These are phyloP conservation scores for Ashinkailepas kermadecensis DNA, from an alignment of 2,888 invertebrate genomes.

Conservation along the genomic window DNA sequence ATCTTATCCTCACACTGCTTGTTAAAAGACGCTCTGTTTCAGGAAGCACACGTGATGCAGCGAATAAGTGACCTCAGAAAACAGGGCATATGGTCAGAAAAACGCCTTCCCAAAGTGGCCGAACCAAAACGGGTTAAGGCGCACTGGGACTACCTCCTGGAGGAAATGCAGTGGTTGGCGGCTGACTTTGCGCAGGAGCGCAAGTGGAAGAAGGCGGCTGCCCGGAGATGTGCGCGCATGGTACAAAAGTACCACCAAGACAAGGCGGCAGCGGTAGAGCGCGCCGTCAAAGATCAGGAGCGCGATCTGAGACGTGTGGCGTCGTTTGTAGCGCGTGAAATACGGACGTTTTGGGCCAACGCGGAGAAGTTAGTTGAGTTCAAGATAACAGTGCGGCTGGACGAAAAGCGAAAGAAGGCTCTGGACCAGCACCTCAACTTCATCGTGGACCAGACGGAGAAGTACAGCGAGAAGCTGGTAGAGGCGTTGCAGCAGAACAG, in stretches of 20 bases:
- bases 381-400: constrained; percentile 83
- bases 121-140: constrained; percentile 84
- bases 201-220: constrained; percentile 94
- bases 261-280: constrained; percentile 77
- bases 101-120: constrained; percentile 80
- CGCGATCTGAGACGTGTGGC: constrained; percentile 76
- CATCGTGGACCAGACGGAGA: constrained; percentile 97
- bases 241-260: constrained; percentile 53
- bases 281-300: constrained; percentile 87
- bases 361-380: constrained; percentile 95
- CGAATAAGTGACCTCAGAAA: constrained; percentile 84
- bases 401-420: constrained; percentile 89
- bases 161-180: constrained; percentile 98
- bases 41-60: constrained; percentile 90
- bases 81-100: constrained; percentile 91
- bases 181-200: constrained; percentile 96
- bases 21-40: constrained; percentile 29
- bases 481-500: constrained; percentile 77
- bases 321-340: constrained; percentile 82
- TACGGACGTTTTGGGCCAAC: constrained; percentile 90
- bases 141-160: constrained; percentile 97
- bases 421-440: constrained; percentile 94
- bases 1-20: no score
- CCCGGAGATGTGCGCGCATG: constrained; percentile 57
- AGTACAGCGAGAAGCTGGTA: constrained; percentile 85